Percentiles rank a stretch among this genome's conserved stretches.
phyloP scores from a whole-genome alignment of 2,797 vertebrate species.

The Anomalospiza imberbis region DNA sequence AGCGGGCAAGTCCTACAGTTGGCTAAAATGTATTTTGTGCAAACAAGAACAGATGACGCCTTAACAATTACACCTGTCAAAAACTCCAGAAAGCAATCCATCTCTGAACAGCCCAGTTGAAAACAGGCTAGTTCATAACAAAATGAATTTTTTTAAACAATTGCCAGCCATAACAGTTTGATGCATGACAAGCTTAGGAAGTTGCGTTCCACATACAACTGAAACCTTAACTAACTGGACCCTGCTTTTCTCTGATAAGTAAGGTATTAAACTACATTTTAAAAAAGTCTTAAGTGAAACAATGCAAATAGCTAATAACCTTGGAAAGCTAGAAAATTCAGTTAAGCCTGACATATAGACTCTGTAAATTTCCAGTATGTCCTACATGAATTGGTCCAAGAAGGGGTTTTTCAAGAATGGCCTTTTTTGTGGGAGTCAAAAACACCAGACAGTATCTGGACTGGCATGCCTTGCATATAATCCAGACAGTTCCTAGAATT shows the following conservation, averaged over 20 bases:
- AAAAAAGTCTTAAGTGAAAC: constrained; percentile 16
- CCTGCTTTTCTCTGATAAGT: constrained; percentile 77
- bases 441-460: not conserved
- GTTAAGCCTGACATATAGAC: not conserved
- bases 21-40: constrained; percentile 99
- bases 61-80: constrained; percentile 99
- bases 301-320: constrained; percentile 46
- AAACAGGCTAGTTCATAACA: constrained; percentile 95
- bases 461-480: not conserved
- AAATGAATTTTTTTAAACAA: constrained; percentile 93
- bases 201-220: constrained; percentile 77
- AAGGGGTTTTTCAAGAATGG: not conserved
- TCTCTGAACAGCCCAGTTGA: constrained; percentile 92
- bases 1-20: constrained; percentile 95
- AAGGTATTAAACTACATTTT: constrained; percentile 62
- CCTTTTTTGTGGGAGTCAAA: not conserved
- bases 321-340: constrained; percentile 46
- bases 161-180: constrained; percentile 87
- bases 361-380: not conserved
- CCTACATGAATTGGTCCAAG: not conserved
- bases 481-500: not conserved
- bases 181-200: constrained; percentile 86
- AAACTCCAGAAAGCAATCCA: constrained; percentile 99
- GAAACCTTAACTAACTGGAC: constrained; percentile 82
- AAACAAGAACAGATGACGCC: constrained; percentile 99